These are phyloP conservation scores for Mobula hypostoma DNA, from an alignment of 2,113 vertebrate genomes.

Conservation along the genomic window DNA sequence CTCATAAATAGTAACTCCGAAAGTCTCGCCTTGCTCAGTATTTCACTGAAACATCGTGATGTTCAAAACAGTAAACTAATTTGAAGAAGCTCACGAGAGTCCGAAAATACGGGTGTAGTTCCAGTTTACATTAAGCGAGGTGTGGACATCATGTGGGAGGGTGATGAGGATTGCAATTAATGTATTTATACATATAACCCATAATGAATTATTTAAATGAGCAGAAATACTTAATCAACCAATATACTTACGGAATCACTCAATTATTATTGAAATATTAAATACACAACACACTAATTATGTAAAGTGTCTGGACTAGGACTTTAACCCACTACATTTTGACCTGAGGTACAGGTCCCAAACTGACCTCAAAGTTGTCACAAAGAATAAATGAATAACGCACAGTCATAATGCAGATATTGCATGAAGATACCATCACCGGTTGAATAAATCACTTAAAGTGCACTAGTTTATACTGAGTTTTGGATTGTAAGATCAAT, in stretches of 20 bases:
- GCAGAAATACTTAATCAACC: too few relatives aligned
- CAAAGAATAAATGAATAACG: neutral
- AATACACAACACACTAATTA: neutral
- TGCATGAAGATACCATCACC: neutral
- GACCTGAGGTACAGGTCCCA: neutral
- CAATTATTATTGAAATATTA: neutral
- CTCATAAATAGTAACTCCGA: too few relatives aligned
- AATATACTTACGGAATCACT: too few relatives aligned
- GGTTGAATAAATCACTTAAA: neutral
- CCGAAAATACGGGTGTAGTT: too few relatives aligned
- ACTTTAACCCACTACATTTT: neutral
- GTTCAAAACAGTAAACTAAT: too few relatives aligned
- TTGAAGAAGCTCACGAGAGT: too few relatives aligned
- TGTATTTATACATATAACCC: too few relatives aligned
- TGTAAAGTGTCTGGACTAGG: neutral
- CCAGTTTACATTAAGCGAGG: too few relatives aligned
- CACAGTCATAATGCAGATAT: neutral
- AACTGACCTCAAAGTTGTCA: neutral
- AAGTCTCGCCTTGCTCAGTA: neutral
- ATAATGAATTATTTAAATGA: too few relatives aligned
- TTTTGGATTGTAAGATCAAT: neutral
- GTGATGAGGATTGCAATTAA: too few relatives aligned
- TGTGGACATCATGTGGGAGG: too few relatives aligned
- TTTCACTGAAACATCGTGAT: neutral
- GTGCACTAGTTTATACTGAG: neutral